Conservation (phyloP, 2,797 vertebrate genomes). For the Chaunax sp. region DNA sequence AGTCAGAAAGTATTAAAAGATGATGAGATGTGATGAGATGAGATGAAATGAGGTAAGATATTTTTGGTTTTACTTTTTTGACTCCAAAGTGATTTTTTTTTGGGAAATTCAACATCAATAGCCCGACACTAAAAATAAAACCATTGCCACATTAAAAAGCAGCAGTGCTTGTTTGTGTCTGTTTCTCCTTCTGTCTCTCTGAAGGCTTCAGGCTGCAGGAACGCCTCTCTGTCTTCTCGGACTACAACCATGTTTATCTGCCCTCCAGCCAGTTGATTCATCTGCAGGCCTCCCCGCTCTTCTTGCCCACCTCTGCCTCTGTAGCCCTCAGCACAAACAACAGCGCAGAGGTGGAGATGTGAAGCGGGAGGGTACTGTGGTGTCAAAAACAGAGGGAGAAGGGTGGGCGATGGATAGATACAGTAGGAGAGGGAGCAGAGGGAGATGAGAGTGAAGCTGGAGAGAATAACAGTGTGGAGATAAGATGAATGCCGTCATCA, state of each 20-base stretch:
- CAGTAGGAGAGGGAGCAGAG: neutral
- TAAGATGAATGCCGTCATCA: neutral
- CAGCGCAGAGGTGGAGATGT: conserved; percentile 33
- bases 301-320: conserved; percentile 22
- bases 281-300: conserved; percentile 25
- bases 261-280: conserved; percentile 46
- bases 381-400: conserved; percentile 11
- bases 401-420: conserved; percentile 24
- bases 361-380: conserved; percentile 7
- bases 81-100: conserved; percentile 2
- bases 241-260: conserved; percentile 43
- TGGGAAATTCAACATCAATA: neutral
- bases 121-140: conserved; percentile 6
- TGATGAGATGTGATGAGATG: too few species aligned
- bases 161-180: conserved; percentile 1
- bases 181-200: conserved; percentile 1
- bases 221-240: conserved; percentile 10
- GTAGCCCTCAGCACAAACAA: conserved; percentile 61
- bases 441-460: neutral
- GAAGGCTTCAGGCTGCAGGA: neutral
- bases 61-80: too few species aligned
- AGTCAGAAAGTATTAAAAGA: too few species aligned
- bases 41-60: too few species aligned
- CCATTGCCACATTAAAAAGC: neutral
- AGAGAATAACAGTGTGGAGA: neutral